Percentiles rank a stretch among this genome's conserved stretches.
Evolutionary conservation across 2,888 invertebrate species (phyloP).

Genomic region (Heliconius hortense): DNA sequence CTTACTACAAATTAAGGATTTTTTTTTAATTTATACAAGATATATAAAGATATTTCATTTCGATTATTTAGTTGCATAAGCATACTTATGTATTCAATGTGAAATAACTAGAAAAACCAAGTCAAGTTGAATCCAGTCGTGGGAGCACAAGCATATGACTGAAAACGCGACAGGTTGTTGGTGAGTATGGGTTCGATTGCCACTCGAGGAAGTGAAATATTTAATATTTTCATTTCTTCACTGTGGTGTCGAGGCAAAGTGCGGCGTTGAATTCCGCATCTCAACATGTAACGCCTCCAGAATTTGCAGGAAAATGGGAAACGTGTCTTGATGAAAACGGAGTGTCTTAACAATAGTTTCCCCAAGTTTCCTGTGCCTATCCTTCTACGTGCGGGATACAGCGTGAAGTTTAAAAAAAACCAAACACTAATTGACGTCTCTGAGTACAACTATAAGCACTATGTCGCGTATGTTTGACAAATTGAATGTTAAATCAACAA

Average conservation of each 20-base stretch:
- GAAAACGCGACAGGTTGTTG: background rate
- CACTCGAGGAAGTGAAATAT: background rate
- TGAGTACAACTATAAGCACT: background rate
- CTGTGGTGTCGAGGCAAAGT: background rate
- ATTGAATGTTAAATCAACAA: background rate
- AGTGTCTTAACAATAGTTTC: background rate
- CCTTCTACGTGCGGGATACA: background rate
- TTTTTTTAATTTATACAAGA: no score
- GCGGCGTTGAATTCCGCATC: background rate
- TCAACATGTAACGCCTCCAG: background rate
- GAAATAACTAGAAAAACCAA: no score
- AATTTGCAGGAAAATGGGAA: background rate
- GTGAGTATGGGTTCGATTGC: background rate
- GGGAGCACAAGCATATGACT: background rate
- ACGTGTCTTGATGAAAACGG: background rate
- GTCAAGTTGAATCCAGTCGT: no score
- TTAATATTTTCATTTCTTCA: background rate
- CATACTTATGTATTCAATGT: no score
- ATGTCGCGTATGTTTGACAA: background rate
- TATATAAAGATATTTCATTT: no score
- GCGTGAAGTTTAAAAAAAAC: background rate
- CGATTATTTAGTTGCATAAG: no score
- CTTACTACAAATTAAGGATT: no score
- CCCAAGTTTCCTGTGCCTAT: background rate
- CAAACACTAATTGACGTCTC: no score